Conservation (phyloP, 2,888 invertebrate genomes). For the Dione vanillae region DNA sequence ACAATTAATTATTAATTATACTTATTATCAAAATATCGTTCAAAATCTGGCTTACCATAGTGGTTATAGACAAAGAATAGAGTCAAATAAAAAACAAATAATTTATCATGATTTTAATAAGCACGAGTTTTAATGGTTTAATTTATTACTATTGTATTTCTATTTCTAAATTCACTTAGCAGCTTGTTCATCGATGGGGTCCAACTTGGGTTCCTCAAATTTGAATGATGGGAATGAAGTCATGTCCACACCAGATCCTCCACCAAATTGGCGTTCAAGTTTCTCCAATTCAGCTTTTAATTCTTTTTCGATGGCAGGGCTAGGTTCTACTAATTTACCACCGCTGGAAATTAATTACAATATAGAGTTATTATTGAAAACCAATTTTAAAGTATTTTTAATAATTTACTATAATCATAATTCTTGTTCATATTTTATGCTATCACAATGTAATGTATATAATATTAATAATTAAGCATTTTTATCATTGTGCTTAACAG, state of each 20-base stretch:
- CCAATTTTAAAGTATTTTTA: too few relatives aligned
- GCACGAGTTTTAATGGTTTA: not conserved
- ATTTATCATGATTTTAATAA: slow-evolving; percentile 22
- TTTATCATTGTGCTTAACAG: too few relatives aligned
- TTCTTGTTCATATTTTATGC: too few relatives aligned
- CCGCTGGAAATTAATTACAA: slow-evolving; percentile 80
- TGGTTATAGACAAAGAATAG: not conserved
- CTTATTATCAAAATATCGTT: too few relatives aligned
- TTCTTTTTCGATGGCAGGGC: slow-evolving; percentile 90
- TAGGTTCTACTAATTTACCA: slow-evolving; percentile 92
- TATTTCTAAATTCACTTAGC: slow-evolving; percentile 62
- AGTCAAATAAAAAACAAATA: slow-evolving; percentile 17
- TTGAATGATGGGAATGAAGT: slow-evolving; percentile 94
- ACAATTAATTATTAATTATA: too few relatives aligned
- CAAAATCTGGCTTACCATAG: not conserved
- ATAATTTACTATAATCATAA: too few relatives aligned
- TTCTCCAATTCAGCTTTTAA: slow-evolving; percentile 91
- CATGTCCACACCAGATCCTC: slow-evolving; percentile 92
- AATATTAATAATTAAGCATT: too few relatives aligned
- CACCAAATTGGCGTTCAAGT: slow-evolving; percentile 90
- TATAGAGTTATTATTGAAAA: too few relatives aligned
- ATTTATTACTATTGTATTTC: slow-evolving; percentile 20
- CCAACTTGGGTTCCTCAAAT: slow-evolving; percentile 89
- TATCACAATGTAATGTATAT: too few relatives aligned
- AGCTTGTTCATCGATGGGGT: slow-evolving; percentile 84